These are phyloP conservation scores for Eulemur rubriventer DNA, from an alignment of 2,797 vertebrate genomes.

Conservation along the genomic window DNA sequence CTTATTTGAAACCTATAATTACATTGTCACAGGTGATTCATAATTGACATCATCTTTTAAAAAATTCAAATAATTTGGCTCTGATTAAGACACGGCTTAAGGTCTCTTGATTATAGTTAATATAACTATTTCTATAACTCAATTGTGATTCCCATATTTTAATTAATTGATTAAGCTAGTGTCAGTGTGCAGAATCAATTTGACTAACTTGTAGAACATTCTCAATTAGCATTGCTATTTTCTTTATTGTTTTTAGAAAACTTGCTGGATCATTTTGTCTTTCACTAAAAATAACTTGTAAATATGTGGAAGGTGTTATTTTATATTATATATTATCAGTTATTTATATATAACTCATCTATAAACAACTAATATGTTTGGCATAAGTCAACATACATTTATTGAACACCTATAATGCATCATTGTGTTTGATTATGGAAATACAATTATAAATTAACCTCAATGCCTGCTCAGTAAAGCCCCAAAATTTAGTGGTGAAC, in stretches of 20 bases:
- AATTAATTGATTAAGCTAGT: neutral
- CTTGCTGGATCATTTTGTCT: neutral
- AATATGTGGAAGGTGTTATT: slow-evolving; percentile 30
- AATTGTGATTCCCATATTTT: neutral
- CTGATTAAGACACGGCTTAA: neutral
- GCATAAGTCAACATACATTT: neutral
- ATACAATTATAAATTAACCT: neutral
- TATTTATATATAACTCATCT: neutral
- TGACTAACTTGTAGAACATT: neutral
- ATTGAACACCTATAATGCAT: neutral
- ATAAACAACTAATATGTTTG: neutral
- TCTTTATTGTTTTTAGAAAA: slow-evolving; percentile 23
- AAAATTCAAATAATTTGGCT: neutral
- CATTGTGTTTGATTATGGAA: neutral
- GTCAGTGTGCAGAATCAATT: neutral
- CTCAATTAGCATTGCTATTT: neutral
- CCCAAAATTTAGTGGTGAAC: neutral
- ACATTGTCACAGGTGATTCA: neutral
- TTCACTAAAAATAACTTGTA: slow-evolving; percentile 42
- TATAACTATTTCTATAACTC: neutral
- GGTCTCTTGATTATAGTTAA: neutral
- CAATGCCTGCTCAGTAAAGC: neutral
- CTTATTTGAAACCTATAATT: neutral
- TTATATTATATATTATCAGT: neutral
- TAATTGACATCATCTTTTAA: neutral